Evolutionary conservation across 2,797 vertebrate species (phyloP), one percentile per base, ranked within the genome.

Genomic region (Poeciliopsis infans): DNA sequence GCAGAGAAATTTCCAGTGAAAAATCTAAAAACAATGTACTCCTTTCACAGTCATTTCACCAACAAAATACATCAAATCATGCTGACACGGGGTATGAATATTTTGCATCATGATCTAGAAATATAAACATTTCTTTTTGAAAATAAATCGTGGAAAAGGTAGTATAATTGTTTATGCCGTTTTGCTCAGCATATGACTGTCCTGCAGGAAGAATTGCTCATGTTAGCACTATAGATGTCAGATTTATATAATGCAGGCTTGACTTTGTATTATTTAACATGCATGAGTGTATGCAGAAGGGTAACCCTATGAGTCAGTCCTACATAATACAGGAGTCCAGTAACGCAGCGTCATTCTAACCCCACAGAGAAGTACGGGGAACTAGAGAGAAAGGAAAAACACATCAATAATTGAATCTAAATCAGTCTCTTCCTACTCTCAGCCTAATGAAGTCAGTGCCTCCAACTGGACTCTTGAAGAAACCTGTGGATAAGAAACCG

Each of bases 341-440:
- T 92, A 94, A 91, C 90, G 72, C 68, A 7, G 31, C 91, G 95
- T 94, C 85, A 95, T 93, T 94, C 95, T 93, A 92, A 90, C 85
- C 90, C 86, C 25, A 75, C 85, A 77, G 74, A 83, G 90, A 91
- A 76, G 82, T 72, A 89, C 53, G 13, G 79, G 83, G 83, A 78
- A 77, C 87, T 23, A 53, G 82, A 90, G 83, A 86, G 91, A 93
- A 90, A 91, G 87, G 85, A 86, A 88, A 88, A 90, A 85, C 33
- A 77, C 82, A 90, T 96, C 46, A 96, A 96, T 96, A 92, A 96
- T 96, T 95, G 66, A 96, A 74, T 71, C 51, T 81, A 95, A 96
- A 96, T 96, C 95, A 95, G 95, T 82, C 69, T 82, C 79, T 87
- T 91, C 87, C 86, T 90, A 83, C 84, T 89, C 87, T 94, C 91